A percentile compares a stretch with the other conserved stretches of the same genome.
Evolutionary conservation across 2,113 vertebrate species (phyloP).

Genomic region (Marcusenius ussheri): DNA sequence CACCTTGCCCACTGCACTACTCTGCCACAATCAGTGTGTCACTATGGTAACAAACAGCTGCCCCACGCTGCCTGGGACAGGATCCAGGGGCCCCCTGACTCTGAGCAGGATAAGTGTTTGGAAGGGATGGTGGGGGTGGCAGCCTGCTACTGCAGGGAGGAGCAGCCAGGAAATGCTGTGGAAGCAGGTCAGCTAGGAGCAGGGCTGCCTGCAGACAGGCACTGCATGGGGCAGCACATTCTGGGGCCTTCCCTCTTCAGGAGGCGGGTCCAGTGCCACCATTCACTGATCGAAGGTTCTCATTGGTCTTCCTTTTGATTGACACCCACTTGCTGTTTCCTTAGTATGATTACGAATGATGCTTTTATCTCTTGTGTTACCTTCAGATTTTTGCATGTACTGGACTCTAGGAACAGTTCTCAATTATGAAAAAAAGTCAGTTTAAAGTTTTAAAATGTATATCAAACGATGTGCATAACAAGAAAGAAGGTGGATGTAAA

Average conservation of each 20-base stretch:
- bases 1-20: not conserved
- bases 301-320: not conserved
- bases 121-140: not conserved
- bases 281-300: not conserved
- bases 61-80: not conserved
- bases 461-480: not conserved
- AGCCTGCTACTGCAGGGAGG: not conserved
- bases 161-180: not conserved
- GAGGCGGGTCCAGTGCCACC: not conserved
- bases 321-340: not conserved
- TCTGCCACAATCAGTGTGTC: not conserved
- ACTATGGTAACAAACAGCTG: not conserved
- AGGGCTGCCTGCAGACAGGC: not conserved
- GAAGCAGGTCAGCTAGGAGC: not conserved
- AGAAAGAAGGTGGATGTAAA: slow-evolving; percentile 59
- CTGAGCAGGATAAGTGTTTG: not conserved
- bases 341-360: not conserved
- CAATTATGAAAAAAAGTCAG: not conserved
- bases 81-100: not conserved
- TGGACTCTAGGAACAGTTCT: not conserved
- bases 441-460: not conserved
- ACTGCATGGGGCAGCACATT: not conserved
- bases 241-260: not conserved
- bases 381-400: not conserved
- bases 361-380: not conserved